A percentile compares a stretch with the other conserved stretches of the same genome.
These are phyloP conservation scores for Pseudomyrmex pallidus DNA, from an alignment of 1,140 invertebrate genomes.

Conservation along the genomic window DNA sequence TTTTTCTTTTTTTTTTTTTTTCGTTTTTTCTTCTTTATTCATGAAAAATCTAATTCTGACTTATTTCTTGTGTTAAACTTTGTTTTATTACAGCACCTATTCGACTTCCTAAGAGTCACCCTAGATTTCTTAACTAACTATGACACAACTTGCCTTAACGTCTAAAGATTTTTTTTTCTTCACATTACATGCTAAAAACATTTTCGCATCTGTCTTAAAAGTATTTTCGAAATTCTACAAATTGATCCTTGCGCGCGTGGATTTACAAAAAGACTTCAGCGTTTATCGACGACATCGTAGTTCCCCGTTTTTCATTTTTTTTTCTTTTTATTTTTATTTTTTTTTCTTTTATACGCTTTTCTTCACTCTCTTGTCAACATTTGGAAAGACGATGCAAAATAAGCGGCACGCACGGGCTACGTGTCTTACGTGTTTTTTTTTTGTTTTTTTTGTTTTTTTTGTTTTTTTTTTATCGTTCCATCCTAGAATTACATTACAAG, in stretches of 20 bases:
- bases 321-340: slow-evolving; percentile 30
- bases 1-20: slow-evolving; percentile 53
- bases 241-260: slow-evolving; percentile 62
- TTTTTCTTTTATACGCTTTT: slow-evolving; percentile 37
- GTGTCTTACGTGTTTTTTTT: background rate
- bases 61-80: slow-evolving; percentile 67
- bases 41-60: slow-evolving; percentile 82
- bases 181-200: slow-evolving; percentile 70
- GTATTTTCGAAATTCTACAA: slow-evolving; percentile 66
- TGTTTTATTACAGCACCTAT: slow-evolving; percentile 81
- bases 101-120: slow-evolving; percentile 77
- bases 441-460: background rate
- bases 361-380: slow-evolving; percentile 23
- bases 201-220: slow-evolving; percentile 72
- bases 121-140: slow-evolving; percentile 78
- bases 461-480: slow-evolving; percentile 37
- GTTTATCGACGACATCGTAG: slow-evolving; percentile 35
- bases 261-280: slow-evolving; percentile 45
- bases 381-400: slow-evolving; percentile 33
- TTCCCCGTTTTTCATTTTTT: slow-evolving; percentile 40
- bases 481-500: slow-evolving; percentile 62
- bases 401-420: slow-evolving; percentile 34
- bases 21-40: slow-evolving; percentile 74
- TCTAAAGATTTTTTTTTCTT: slow-evolving; percentile 68
- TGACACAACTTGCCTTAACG: slow-evolving; percentile 79